These are phyloP conservation scores for Diaperis boleti DNA, from an alignment of 2,888 invertebrate species.

Conservation along the genomic window DNA sequence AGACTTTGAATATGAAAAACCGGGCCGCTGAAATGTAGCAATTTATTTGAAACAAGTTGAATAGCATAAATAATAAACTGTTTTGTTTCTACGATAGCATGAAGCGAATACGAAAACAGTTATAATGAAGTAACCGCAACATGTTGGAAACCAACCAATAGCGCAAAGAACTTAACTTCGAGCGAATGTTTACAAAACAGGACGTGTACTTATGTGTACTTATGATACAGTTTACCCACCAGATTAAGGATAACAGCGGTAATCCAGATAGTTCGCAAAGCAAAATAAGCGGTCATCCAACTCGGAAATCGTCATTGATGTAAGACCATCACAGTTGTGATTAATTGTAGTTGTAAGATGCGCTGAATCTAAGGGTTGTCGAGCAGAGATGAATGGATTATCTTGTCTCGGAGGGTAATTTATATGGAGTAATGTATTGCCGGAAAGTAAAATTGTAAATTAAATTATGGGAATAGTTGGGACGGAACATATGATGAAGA, in stretches of 20 bases:
- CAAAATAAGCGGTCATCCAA: not conserved
- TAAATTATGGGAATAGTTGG: constrained; percentile 2
- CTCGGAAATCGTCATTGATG: constrained; percentile 4
- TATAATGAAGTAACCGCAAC: constrained; percentile 16
- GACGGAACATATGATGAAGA: constrained; percentile 2
- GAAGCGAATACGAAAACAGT: constrained; percentile 6
- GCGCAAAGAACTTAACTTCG: not conserved
- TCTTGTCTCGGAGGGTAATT: constrained; percentile 15
- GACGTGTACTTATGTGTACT: not conserved
- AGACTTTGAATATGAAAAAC: too few species aligned
- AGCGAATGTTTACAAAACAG: constrained; percentile 1
- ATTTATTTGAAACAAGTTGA: not conserved
- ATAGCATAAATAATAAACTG: constrained; percentile 9
- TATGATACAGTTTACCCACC: not conserved
- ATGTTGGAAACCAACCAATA: constrained; percentile 14
- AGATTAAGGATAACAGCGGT: not conserved
- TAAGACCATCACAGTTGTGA: constrained; percentile 17
- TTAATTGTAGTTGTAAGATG: constrained; percentile 14
- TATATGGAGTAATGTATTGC: constrained; percentile 7
- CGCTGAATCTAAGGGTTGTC: constrained; percentile 25
- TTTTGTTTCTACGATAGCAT: not conserved
- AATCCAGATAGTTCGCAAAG: not conserved
- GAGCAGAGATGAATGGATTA: constrained; percentile 23
- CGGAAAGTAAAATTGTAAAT: constrained; percentile 19
- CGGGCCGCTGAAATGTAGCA: too few species aligned